Base-by-base conservation (phyloP, 2,113 vertebrate species). In the Spea bombifrons region DNA sequence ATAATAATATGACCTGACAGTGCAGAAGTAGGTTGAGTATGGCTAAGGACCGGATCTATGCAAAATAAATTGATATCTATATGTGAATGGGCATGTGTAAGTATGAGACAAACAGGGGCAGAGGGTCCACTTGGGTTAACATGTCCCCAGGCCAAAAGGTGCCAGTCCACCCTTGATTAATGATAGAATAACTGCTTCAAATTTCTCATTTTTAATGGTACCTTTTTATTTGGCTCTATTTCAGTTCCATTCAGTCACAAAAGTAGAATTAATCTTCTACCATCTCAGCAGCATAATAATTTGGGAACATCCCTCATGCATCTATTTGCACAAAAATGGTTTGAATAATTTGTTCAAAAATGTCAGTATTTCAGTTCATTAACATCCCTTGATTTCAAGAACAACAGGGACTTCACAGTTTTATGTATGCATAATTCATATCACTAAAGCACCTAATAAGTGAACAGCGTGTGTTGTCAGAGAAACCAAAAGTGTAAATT, bases 341-440 rank as follows among this genome's bases (percentile, higher is more conserved):
- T 4, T 16, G 9, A 68, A 76, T 68, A 76, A 16, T 12, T 7
- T 59, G 55, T 4, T 59, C n/a, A 66, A 50, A 49, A 50, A 75
- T 57, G 47, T 71, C 47, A 47, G 73, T 47, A 50, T 65, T 75
- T 45, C 66, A 72, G 9, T 72, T 44, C 30, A 72, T 72, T 72
- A 57, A 57, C 8, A 72, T 16, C 50, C 55, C 30, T 44, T 15
- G 17, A 8, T n/a, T 72, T 72, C 16, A 57, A 45, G 17, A 72
- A 72, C 43, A 72, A 59, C 15, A 57, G 52, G 30, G 53, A n/a
- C 59, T 61, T 15, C 16, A n/a, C 44, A 4, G 8, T 67, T 30
- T 30, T 67, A 12, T 12, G 45, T 67, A 67, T 73, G 6, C 44
- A 46, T 61, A 61, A 61, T 44, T 61, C 13, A 61, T 73, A 55